Evolutionary conservation across 2,113 vertebrate species (phyloP).

Genomic region (Corythaeola cristata): DNA sequence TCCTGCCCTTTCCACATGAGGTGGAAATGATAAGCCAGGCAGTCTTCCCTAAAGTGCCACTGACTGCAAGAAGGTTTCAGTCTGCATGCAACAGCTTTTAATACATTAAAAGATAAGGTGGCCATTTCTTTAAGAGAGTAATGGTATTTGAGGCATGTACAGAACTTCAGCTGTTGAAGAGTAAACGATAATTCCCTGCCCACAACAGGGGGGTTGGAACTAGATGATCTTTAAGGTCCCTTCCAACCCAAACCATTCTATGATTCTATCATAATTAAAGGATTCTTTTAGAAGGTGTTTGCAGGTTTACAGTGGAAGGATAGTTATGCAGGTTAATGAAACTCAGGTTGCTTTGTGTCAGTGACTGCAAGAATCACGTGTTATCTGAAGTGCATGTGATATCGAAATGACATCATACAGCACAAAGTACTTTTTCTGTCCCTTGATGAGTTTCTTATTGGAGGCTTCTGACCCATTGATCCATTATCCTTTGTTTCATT

Average conservation of each 20-base stretch:
- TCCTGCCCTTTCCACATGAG: neutral
- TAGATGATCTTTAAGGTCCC: too few species aligned
- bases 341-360: neutral
- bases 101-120: neutral
- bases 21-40: neutral
- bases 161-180: neutral
- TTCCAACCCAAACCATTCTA: too few species aligned
- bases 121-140: neutral
- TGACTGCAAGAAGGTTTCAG: neutral
- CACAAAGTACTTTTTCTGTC: neutral
- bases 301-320: neutral
- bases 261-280: neutral
- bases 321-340: neutral
- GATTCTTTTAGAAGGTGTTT: neutral
- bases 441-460: neutral
- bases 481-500: neutral
- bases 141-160: neutral
- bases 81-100: neutral
- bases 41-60: neutral
- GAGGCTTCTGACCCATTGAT: neutral
- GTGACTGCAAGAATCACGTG: neutral
- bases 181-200: too few species aligned
- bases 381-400: rapidly evolving
- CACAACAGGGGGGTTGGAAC: too few species aligned
- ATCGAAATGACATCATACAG: neutral